Evolutionary conservation across 2,113 vertebrate genomes (phyloP), one percentile per base, ranked within the genome.

Genomic region (Probosciger aterrimus): DNA sequence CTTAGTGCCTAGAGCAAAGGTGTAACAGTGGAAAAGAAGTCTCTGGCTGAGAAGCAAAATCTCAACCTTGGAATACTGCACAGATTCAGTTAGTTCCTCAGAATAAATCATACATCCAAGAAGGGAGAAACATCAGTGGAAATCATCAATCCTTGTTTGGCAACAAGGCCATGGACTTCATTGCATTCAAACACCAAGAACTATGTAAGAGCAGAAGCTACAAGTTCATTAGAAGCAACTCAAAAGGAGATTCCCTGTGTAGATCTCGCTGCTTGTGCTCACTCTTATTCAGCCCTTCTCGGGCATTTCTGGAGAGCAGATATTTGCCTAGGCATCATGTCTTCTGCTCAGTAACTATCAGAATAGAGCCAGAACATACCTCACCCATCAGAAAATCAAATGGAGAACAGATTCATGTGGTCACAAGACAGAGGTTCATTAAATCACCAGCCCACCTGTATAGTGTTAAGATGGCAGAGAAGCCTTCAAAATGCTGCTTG

Each of bases 351-450:
- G 55, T 75, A 86, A 67, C 47, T 71, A 43, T 37, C 37, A 86
- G 59, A 60, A 81, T 33, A 67, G 69, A 63, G 84, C 69, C 95
- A 92, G 73, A 93, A 92, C 62, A 79, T 20, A 82, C 43, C 27
- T 94, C 86, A 86, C 18, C 50, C 47, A 64, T 71, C 43, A 82
- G 77, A 90, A 86, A 86, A 79, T 37, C 83, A 92, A 88, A 81
- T 53, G 49, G 50, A 77, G 50, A 86, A 68, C 35, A 91, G 88
- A 86, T 70, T 82, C 25, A 24, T 55, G 14, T 76, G 79, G 46
- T 89, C 92, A 93, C 50, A 79, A 89, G 69, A 78, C 65, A 93
- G 60, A 84, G 71, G 65, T 73, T 92, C 69, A 65, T 91, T 71
- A 86, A 90, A 87, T 82, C 3, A 4, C 44, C 70, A 84, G 65